Evolutionary conservation across 2,797 vertebrate species (phyloP).

Genomic region (Trachurus trachurus): DNA sequence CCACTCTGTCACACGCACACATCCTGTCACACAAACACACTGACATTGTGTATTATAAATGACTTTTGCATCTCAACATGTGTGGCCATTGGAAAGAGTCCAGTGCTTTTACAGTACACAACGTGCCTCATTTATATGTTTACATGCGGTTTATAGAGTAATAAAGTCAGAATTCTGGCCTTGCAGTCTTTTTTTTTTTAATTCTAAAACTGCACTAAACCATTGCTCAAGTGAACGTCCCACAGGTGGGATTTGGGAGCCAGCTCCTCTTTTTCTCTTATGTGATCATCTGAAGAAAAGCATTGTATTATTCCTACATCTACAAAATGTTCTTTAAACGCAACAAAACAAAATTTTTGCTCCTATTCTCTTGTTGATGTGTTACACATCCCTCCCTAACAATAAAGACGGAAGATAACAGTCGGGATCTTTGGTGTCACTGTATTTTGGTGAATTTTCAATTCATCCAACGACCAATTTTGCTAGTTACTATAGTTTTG

Average conservation of each 20-base stretch:
- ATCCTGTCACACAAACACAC: conserved; percentile 9
- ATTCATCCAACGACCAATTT: too few species aligned
- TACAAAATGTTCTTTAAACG: background rate
- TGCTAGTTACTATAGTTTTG: too few species aligned
- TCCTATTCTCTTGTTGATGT: background rate
- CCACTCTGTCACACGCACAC: conserved; percentile 8
- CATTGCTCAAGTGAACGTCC: background rate
- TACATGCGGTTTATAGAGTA: background rate
- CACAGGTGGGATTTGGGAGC: conserved; percentile 2
- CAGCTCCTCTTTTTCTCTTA: too few species aligned
- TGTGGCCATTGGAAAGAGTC: background rate
- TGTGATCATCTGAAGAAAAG: too few species aligned
- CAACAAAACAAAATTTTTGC: conserved; percentile 11
- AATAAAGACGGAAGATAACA: background rate
- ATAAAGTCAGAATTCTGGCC: background rate
- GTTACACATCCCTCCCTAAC: background rate
- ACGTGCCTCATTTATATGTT: too few species aligned
- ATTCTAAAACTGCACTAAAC: background rate
- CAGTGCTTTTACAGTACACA: background rate
- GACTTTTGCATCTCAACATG: background rate
- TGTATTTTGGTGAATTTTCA: too few species aligned
- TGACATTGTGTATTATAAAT: background rate
- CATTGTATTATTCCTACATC: background rate
- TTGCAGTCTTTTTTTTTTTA: too few species aligned
- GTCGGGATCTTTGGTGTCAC: background rate